Evolutionary conservation across 2,113 vertebrate species (phyloP).

Genomic region (Rousettus leschenaultii): DNA sequence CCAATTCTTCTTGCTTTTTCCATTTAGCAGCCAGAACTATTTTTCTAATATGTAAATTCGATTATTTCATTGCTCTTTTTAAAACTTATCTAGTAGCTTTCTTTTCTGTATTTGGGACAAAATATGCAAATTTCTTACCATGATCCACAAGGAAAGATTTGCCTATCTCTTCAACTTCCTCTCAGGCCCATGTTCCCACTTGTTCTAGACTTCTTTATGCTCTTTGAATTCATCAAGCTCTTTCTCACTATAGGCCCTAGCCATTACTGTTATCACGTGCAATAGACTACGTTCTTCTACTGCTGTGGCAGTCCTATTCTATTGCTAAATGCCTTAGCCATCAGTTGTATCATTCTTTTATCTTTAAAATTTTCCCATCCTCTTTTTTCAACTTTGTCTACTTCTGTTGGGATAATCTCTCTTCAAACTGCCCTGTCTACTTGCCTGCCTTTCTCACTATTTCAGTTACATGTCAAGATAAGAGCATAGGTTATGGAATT

Average conservation of each 20-base stretch:
- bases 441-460: background rate
- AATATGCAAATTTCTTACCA: background rate
- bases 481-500: background rate
- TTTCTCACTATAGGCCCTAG: background rate
- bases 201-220: background rate
- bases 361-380: background rate
- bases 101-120: background rate
- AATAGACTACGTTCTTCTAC: background rate
- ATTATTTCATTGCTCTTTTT: background rate
- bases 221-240: background rate
- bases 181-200: background rate
- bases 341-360: background rate
- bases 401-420: background rate
- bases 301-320: background rate
- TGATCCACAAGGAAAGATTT: background rate
- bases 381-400: background rate
- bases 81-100: background rate
- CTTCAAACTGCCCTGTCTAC: background rate
- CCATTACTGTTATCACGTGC: background rate
- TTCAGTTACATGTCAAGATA: background rate
- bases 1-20: background rate
- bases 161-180: background rate
- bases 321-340: background rate
- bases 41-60: background rate
- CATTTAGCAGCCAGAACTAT: background rate